Base-by-base conservation (phyloP, 2,888 invertebrate genomes). In the Sisyra terminalis region DNA sequence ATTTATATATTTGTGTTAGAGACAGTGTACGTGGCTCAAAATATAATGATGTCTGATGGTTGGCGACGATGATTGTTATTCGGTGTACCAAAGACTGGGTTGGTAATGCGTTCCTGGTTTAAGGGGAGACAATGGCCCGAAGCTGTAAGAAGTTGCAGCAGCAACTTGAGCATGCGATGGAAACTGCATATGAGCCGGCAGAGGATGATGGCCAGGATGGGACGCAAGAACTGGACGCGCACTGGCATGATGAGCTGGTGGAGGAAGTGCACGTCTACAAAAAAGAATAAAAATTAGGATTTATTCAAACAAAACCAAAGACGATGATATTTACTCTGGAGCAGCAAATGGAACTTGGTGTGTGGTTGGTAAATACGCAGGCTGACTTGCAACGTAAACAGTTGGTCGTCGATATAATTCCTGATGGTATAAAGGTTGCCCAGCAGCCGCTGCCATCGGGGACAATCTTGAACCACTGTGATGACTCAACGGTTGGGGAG, bases 171-270 rank as follows among this genome's bases (percentile, higher is more conserved):
- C 68, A 50, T 77, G 75, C 17, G 76, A 71, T 44, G 78, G 76
- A 56, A 80, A 82, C 58, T 82, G 84, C 61, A 85, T 75, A 59
- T 87, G 86, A 7, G 85, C 85, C 47, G 85, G 85, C 53, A 85
- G 63, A 37, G 84, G 83, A 62, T 85, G 84, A 62, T 85, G 84
- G 40, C 75, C 71, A 46, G 82, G 72, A 62, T 80, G 73, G 49
- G 71, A 69, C 39, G 73, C 70, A 58, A 75, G 59, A 51, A 75
- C 69, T 42, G 73, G 73, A 56, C 78, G 65, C 41, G 82, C 82
- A 54, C 77, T 77, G 52, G 78, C 78, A 66, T 85, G 84, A 63
- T 85, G 88, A 14, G 88, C 87, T 39, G 83, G 81, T 8, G 88
- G 87, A 32, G 64, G 64, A 40, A 86, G 63, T 47, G 72, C 74